Evolutionary conservation across 2,888 invertebrate species (phyloP), one percentile per base, ranked within the genome.

Genomic region (Nomada lathburiana): DNA sequence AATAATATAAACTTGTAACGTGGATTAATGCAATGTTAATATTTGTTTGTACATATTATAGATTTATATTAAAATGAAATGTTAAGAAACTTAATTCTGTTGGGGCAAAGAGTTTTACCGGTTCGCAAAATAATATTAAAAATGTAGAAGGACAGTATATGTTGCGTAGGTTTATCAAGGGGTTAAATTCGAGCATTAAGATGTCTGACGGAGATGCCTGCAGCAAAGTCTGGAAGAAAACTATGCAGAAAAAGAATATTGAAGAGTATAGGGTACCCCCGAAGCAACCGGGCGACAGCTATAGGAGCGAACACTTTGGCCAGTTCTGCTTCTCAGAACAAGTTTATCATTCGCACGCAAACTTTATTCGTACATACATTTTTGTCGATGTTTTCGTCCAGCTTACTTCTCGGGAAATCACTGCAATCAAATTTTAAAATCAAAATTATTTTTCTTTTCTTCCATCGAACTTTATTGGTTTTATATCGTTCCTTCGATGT

Each of bases 291-390:
- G 72, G 72, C 67, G 67, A 80, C 80, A 64, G 73, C 53, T 53
- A 68, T 53, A 52, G 62, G 72, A 26, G 50, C 47, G 65, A 63
- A 53, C 18, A 36, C 47, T 73, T 57, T 20, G 53, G 20, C 55
- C 59, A 20, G 57, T 59, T 78, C 47, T 44, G 77, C 23, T 80
- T 83, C 67, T 59, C 50, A 53, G 77, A 84, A 84, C n/a, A 23
- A 74, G 82, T 82, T 76, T 80, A 85, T 72, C 72, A 50, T 76
- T 70, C 64, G 47, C 77, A 76, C 80, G 75, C 77, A 55, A 80
- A 87, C 76, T 71, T 29, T 59, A 10, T 36, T n/a, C 23, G 0
- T 47, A 16, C 11, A 2, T 65, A 7, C 26, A 16, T n/a, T 10
- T 29, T 50, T 77, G 67, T 76, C 67, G 23, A 63, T 29, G 16